Evolutionary conservation across 1,140 invertebrate genomes (phyloP).

Genomic region (Copidosoma floridanum): DNA sequence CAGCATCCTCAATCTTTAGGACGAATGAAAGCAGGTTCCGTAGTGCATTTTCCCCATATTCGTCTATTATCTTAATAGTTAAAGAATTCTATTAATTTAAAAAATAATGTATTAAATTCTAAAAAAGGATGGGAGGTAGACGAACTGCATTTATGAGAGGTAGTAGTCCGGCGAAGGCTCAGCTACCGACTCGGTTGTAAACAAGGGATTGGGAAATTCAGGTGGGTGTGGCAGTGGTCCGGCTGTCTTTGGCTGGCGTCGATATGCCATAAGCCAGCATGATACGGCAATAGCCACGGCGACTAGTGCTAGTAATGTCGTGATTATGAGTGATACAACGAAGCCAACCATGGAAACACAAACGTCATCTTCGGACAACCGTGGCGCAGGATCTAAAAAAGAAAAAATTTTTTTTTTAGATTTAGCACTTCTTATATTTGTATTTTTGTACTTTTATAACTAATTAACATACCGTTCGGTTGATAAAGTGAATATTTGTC

Average conservation of each 20-base stretch:
- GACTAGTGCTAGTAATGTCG: constrained; percentile 84
- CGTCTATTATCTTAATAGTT: constrained; percentile 25
- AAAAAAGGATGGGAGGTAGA: too few species aligned
- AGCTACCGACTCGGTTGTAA: constrained; percentile 76
- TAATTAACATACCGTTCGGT: constrained; percentile 61
- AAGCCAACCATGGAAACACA: constrained; percentile 91
- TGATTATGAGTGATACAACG: constrained; percentile 88
- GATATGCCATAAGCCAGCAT: constrained; percentile 92
- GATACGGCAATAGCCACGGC: constrained; percentile 91
- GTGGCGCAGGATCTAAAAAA: constrained; percentile 64
- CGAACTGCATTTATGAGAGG: constrained; percentile 40
- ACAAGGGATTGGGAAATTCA: constrained; percentile 91
- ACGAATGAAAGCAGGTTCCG: constrained; percentile 37
- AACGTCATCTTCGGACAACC: constrained; percentile 72
- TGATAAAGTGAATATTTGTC: constrained; percentile 60
- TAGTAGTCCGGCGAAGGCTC: constrained; percentile 82
- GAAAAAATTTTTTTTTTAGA: constrained; percentile 7
- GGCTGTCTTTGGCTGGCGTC: constrained; percentile 77
- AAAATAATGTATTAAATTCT: constrained; percentile 37
- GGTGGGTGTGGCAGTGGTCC: constrained; percentile 90
- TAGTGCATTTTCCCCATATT: constrained; percentile 45
- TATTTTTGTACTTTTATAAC: background rate
- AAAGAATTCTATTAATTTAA: constrained; percentile 44
- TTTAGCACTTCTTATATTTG: too few species aligned
- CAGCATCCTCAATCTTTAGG: constrained; percentile 37